Percentiles rank a stretch among this genome's conserved stretches.
Conservation (phyloP, 2,113 vertebrate genomes). For the Epinephelus lanceolatus region DNA sequence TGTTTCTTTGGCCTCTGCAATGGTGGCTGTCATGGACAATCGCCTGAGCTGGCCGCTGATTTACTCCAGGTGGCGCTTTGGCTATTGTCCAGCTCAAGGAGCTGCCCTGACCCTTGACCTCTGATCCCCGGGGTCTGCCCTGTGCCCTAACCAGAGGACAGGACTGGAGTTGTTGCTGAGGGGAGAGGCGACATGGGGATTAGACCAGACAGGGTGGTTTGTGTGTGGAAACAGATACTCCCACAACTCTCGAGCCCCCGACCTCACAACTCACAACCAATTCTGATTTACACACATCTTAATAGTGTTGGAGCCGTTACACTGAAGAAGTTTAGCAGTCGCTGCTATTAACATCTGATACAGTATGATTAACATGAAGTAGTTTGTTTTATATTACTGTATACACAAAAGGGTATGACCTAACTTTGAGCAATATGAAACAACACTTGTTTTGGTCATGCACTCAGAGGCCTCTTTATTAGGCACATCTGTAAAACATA, state of each 20-base stretch:
- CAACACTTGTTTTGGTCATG: neutral
- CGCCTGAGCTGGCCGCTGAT: slow-evolving; percentile 75
- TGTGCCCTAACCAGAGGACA: slow-evolving; percentile 68
- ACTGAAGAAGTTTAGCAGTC: neutral
- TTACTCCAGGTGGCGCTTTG: slow-evolving; percentile 84
- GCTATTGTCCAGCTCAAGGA: slow-evolving; percentile 82
- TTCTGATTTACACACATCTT: slow-evolving; percentile 38
- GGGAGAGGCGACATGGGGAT: slow-evolving; percentile 72
- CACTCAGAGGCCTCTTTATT: neutral
- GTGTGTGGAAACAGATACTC: slow-evolving; percentile 72
- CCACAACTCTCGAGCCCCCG: slow-evolving; percentile 39
- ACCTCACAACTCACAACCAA: slow-evolving; percentile 39
- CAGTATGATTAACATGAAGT: neutral
- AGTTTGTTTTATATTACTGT: slow-evolving; percentile 21
- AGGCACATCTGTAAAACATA: neutral
- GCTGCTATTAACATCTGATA: slow-evolving; percentile 7
- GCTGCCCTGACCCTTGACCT: slow-evolving; percentile 78
- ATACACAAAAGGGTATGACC: too few relatives aligned
- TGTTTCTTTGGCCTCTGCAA: slow-evolving; percentile 81
- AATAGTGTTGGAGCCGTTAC: slow-evolving; percentile 19
- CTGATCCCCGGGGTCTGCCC: slow-evolving; percentile 65
- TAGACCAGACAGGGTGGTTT: slow-evolving; percentile 67
- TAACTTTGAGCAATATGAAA: slow-evolving; percentile 2
- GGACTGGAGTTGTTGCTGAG: slow-evolving; percentile 73
- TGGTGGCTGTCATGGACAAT: slow-evolving; percentile 81